phyloP scores from a whole-genome alignment of 2,113 vertebrate species.

The Myotis yumanensis region DNA sequence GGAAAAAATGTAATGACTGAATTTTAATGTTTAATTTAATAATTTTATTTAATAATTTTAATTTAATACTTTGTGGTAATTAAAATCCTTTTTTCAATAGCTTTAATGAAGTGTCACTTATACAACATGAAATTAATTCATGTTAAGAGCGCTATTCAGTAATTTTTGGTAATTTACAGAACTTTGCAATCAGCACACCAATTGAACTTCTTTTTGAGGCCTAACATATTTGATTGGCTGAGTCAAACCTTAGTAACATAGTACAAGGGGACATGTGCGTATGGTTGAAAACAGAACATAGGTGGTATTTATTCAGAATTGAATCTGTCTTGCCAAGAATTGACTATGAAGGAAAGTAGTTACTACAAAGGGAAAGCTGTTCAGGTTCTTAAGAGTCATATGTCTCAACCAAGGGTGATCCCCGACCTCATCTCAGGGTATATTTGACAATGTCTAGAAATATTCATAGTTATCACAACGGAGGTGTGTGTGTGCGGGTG shows the following conservation, averaged over 20 bases:
- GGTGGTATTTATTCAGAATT: not conserved
- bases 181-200: not conserved
- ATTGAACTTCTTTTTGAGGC: not conserved
- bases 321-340: not conserved
- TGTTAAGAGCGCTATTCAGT: not conserved
- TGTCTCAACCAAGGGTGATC: not conserved
- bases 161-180: not conserved
- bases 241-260: not conserved
- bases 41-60: too few species aligned
- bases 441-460: not conserved
- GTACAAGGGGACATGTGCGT: not conserved
- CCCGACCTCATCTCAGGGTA: not conserved
- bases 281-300: not conserved
- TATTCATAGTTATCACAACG: not conserved
- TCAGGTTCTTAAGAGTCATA: not conserved
- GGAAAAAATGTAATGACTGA: not conserved
- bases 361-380: not conserved
- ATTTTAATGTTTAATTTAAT: too few species aligned
- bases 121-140: constrained; percentile 6
- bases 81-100: not conserved
- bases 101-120: not conserved
- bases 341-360: not conserved
- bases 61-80: not conserved
- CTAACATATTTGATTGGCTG: not conserved
- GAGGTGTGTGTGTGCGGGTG: too few species aligned